Conservation (phyloP, 1,140 invertebrate species). For the Neuroterus valhalla region DNA sequence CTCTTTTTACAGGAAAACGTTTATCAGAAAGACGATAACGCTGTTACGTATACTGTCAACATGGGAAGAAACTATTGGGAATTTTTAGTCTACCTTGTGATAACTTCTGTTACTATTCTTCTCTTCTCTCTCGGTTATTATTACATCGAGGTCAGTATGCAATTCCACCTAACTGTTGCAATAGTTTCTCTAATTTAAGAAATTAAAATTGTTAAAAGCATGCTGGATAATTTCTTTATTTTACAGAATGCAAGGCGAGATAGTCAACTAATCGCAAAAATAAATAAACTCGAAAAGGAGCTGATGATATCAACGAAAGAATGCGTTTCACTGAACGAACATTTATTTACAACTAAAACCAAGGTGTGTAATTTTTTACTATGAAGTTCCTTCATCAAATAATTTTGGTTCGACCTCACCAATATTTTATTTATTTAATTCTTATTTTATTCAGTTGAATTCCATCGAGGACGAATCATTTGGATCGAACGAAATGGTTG, state of each 20-base stretch:
- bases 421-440: neutral
- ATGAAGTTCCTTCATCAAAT: too few species aligned
- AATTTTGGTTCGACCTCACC: neutral
- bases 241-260: conserved; percentile 80
- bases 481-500: conserved; percentile 82
- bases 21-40: conserved; percentile 50
- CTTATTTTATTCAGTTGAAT: conserved; percentile 62
- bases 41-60: conserved; percentile 37
- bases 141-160: conserved; percentile 78
- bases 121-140: conserved; percentile 86
- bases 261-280: conserved; percentile 76
- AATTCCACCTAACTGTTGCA: neutral
- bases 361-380: conserved; percentile 73
- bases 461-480: conserved; percentile 81
- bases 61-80: conserved; percentile 61
- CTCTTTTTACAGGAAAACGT: conserved; percentile 45
- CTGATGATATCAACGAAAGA: conserved; percentile 77
- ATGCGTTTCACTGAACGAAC: conserved; percentile 80
- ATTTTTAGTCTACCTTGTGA: conserved; percentile 67
- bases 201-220: too few species aligned
- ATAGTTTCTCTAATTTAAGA: conserved; percentile 29
- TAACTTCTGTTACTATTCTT: conserved; percentile 81
- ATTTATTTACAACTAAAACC: conserved; percentile 79
- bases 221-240: too few species aligned
- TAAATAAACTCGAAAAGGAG: conserved; percentile 79